These are phyloP conservation scores for Drosophila repletoides DNA, from an alignment of 1,140 invertebrate genomes.

Conservation along the genomic window DNA sequence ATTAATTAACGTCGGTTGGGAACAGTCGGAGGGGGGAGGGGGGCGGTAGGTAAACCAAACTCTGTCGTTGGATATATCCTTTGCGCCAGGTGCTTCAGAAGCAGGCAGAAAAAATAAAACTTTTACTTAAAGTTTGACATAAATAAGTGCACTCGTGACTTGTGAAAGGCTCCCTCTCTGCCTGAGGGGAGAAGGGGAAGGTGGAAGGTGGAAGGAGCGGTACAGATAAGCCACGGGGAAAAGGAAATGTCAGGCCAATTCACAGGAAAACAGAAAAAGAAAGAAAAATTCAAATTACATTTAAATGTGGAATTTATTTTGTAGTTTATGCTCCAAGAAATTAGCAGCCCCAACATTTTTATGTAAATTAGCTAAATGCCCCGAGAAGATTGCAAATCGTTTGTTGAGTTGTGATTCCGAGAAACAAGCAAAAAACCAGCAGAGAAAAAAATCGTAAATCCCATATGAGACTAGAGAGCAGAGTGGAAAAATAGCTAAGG, in stretches of 20 bases:
- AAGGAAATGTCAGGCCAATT: conserved; percentile 17
- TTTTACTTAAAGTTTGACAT: conserved; percentile 54
- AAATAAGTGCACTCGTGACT: conserved; percentile 41
- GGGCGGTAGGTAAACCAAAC: conserved; percentile 21
- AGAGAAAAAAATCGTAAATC: background rate
- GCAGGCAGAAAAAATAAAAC: conserved; percentile 34
- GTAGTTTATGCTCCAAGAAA: conserved; percentile 19
- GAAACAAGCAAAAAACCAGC: background rate
- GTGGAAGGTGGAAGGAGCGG: no score
- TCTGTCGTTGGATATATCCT: conserved; percentile 28
- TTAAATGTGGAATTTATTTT: conserved; percentile 24
- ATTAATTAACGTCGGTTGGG: conserved; percentile 78
- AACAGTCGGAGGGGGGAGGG: conserved; percentile 20
- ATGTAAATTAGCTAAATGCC: conserved; percentile 24
- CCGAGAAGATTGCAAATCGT: conserved; percentile 20
- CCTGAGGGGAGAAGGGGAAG: no score
- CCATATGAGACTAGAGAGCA: background rate
- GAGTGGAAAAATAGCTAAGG: conserved; percentile 2
- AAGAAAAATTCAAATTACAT: conserved; percentile 29
- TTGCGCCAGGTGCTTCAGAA: conserved; percentile 41
- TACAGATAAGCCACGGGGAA: conserved; percentile 20
- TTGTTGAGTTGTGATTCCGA: conserved; percentile 24
- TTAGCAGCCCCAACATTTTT: conserved; percentile 17
- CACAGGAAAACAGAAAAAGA: conserved; percentile 7
- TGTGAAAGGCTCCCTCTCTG: no score